Percentiles rank a stretch among this genome's conserved stretches.
These are phyloP conservation scores for Psettodes erumei DNA, from an alignment of 2,113 vertebrate genomes.

Conservation along the genomic window DNA sequence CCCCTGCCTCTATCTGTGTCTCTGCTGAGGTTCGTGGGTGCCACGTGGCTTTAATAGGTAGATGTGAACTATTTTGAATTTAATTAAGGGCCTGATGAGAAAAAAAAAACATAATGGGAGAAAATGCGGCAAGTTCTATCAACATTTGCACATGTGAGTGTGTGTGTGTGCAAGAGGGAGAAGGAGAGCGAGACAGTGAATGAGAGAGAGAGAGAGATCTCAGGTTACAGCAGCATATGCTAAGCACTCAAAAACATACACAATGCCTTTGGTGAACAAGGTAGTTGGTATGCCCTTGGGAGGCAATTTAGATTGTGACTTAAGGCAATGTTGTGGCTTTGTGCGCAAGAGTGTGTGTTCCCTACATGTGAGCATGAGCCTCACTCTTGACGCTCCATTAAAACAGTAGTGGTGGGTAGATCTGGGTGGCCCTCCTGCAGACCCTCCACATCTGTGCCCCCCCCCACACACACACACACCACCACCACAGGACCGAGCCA, in stretches of 20 bases:
- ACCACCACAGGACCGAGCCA: conserved; percentile 33
- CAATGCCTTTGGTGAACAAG: conserved; percentile 91
- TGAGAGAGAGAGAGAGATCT: conserved; percentile 76
- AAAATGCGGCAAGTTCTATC: conserved; percentile 80
- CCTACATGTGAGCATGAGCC: conserved; percentile 20
- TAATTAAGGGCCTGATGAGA: conserved; percentile 91
- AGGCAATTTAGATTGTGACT: conserved; percentile 96
- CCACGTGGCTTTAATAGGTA: conserved; percentile 77
- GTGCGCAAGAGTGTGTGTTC: conserved; percentile 51
- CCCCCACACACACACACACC: background rate
- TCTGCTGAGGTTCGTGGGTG: conserved; percentile 59
- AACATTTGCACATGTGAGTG: conserved; percentile 63
- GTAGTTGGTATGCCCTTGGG: conserved; percentile 89
- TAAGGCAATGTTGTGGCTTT: conserved; percentile 86
- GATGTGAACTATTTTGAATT: conserved; percentile 88
- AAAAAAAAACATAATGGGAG: conserved; percentile 87
- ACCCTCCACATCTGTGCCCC: conserved; percentile 75
- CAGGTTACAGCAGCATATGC: conserved; percentile 90
- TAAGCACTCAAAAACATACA: conserved; percentile 89
- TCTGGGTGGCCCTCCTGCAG: conserved; percentile 77
- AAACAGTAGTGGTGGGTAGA: conserved; percentile 80
- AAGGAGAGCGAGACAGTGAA: conserved; percentile 24
- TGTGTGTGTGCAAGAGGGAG: conserved; percentile 21
- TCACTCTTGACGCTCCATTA: conserved; percentile 83
- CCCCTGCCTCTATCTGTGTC: conserved; percentile 36